A percentile compares a stretch with the other conserved stretches of the same genome.
phyloP scores from a whole-genome alignment of 2,797 vertebrate species.

The Smutsia gigantea region DNA sequence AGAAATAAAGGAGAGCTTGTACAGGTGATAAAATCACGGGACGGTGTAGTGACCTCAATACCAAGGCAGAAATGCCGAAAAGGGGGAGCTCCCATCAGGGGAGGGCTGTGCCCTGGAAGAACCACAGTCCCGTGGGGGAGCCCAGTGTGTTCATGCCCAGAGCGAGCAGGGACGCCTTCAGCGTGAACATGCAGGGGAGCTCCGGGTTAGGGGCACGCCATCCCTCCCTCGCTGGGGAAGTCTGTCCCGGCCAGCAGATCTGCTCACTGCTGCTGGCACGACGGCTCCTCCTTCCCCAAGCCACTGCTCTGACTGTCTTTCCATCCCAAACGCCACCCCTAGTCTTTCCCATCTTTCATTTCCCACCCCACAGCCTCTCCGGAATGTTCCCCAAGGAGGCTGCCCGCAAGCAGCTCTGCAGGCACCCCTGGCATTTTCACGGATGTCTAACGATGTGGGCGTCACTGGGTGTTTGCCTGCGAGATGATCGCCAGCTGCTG shows the following conservation, averaged over 20 bases:
- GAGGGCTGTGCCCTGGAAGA: background rate
- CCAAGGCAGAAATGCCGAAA: background rate
- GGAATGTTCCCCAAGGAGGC: background rate
- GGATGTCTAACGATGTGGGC: background rate
- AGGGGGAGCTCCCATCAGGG: background rate
- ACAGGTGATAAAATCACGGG: background rate
- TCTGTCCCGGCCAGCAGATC: background rate
- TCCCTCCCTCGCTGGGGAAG: background rate
- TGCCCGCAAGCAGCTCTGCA: background rate
- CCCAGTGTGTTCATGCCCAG: background rate
- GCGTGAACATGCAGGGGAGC: background rate
- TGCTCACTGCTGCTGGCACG: background rate
- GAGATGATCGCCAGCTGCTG: background rate
- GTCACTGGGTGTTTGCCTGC: background rate
- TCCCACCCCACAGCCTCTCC: background rate
- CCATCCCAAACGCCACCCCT: background rate
- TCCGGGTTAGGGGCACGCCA: background rate
- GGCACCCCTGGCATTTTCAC: background rate
- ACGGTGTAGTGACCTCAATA: background rate
- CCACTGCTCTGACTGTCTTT: background rate
- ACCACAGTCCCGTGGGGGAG: background rate
- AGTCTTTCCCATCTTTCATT: background rate
- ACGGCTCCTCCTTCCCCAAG: accelerated
- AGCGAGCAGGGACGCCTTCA: background rate
- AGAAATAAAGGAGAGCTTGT: background rate